Evolutionary conservation across 1,140 invertebrate genomes (phyloP).

Genomic region (Pogonomyrmex barbatus): DNA sequence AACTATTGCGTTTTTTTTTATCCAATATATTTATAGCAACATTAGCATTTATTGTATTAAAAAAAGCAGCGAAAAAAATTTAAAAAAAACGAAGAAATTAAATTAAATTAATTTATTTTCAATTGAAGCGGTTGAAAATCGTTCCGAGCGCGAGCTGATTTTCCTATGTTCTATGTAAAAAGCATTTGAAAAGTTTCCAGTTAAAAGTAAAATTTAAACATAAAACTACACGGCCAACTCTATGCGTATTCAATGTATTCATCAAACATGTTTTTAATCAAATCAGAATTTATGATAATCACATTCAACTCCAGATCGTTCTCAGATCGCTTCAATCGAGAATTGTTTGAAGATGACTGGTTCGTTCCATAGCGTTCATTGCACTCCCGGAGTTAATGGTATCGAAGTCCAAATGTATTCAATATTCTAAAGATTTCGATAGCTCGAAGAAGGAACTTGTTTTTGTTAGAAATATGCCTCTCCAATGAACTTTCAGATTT

Average conservation of each 20-base stretch:
- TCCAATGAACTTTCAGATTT: conserved; percentile 26
- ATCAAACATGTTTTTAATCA: conserved; percentile 34
- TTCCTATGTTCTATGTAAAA: conserved; percentile 18
- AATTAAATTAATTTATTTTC: conserved; percentile 22
- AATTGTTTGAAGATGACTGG: not conserved
- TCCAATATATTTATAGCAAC: not conserved
- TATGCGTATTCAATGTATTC: not conserved
- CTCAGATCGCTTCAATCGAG: not conserved
- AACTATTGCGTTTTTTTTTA: not conserved
- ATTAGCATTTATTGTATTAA: not conserved
- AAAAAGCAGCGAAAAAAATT: not conserved
- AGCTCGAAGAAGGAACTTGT: not conserved
- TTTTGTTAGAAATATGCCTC: not conserved
- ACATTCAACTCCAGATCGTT: conserved; percentile 1
- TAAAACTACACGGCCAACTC: not conserved
- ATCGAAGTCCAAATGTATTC: not conserved
- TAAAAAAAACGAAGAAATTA: conserved; percentile 13
- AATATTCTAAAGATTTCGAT: not conserved
- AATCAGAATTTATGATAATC: conserved; percentile 35
- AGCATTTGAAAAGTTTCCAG: not conserved
- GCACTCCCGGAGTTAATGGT: not conserved
- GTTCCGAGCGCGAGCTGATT: not conserved
- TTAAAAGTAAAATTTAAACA: conserved; percentile 14
- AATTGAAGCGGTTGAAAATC: conserved; percentile 21
- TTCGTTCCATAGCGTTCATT: not conserved